Base-by-base conservation (phyloP, 1,140 invertebrate genomes). In the Drosophila saltans region DNA sequence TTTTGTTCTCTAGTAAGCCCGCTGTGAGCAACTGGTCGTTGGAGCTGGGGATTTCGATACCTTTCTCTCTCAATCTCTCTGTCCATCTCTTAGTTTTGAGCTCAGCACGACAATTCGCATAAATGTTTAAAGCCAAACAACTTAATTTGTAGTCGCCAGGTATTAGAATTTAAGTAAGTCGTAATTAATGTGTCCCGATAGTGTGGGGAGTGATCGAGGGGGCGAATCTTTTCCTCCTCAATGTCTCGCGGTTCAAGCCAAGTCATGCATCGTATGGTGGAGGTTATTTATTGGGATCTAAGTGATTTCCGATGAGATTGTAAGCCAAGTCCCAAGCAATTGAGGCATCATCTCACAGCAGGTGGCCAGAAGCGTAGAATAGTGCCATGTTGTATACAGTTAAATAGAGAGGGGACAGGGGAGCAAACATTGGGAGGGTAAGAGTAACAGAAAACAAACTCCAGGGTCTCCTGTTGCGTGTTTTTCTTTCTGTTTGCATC, bases 131-230 rank as follows among this genome's bases (percentile, higher is more conserved):
- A 78, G 85, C 64, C 81, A 83, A 83, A 83, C 88, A 89, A 88
- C 86, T 91, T 91, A 91, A 92, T 92, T 92, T 91, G 91, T 91
- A 92, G 91, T 89, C 84, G 66, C 74, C 76, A 71, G 81, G 78
- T 77, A 92, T 92, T 92, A 91, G 91, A 92, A 91, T 91, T 91
- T 91, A 92, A 91, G 88, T 90, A 92, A 92, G 79, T 81, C 91
- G 88, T 91, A 92, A 92, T 92, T 91, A 92, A 92, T 92, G 90
- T 78, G 78, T 68, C 74, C 86, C 77, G 41, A 69, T 66, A 58
- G 40, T 70, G 40, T 45, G 28, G 58, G 11, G 39, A 45, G 30
- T 33, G 39, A 24, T 24, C 30, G 33, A 59, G 61, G 11, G 24
- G 24, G 33, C 33, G 6, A 16, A 16, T 16, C 16, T 40, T 45